Percentiles rank a stretch among this genome's conserved stretches.
phyloP scores from a whole-genome alignment of 2,888 invertebrate genomes.

The Cinara cedri region DNA sequence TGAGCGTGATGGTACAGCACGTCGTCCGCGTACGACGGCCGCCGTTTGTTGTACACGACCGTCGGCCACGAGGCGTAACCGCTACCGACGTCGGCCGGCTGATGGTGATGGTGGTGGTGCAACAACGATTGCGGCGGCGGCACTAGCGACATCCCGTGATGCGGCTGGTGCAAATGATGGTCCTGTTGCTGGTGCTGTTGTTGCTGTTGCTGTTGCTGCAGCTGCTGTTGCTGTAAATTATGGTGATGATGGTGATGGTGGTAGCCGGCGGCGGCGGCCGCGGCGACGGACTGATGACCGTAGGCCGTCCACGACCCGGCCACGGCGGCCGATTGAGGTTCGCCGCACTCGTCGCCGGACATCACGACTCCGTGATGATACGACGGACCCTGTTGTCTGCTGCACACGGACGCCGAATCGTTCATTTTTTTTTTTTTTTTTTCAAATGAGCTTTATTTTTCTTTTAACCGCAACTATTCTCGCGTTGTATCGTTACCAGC shows the following conservation, averaged over 20 bases:
- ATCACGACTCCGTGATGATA: constrained; percentile 30
- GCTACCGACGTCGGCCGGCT: neutral
- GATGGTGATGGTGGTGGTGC: constrained; percentile 42
- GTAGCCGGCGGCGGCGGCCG: constrained; percentile 19
- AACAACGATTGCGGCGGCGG: constrained; percentile 9
- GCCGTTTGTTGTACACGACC: constrained; percentile 35
- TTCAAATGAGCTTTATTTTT: neutral
- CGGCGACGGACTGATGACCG: constrained; percentile 20
- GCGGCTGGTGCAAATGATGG: constrained; percentile 41
- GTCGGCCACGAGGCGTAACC: constrained; percentile 45
- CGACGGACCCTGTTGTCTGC: constrained; percentile 20
- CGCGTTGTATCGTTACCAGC: neutral
- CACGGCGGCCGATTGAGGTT: constrained; percentile 6
- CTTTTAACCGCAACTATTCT: neutral
- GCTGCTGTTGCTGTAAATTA: constrained; percentile 25
- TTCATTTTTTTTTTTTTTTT: constrained; percentile 16
- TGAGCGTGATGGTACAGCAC: constrained; percentile 44
- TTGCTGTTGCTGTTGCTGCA: neutral
- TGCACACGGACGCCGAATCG: constrained; percentile 38
- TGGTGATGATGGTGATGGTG: constrained; percentile 45
- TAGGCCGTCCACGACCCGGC: constrained; percentile 42
- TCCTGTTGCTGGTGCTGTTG: constrained; percentile 24
- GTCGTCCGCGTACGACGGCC: constrained; percentile 44
- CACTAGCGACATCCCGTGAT: constrained; percentile 10
- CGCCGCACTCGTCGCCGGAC: constrained; percentile 30